Evolutionary conservation across 2,797 vertebrate species (phyloP), one percentile per base, ranked within the genome.

Genomic region (Agapornis canus): DNA sequence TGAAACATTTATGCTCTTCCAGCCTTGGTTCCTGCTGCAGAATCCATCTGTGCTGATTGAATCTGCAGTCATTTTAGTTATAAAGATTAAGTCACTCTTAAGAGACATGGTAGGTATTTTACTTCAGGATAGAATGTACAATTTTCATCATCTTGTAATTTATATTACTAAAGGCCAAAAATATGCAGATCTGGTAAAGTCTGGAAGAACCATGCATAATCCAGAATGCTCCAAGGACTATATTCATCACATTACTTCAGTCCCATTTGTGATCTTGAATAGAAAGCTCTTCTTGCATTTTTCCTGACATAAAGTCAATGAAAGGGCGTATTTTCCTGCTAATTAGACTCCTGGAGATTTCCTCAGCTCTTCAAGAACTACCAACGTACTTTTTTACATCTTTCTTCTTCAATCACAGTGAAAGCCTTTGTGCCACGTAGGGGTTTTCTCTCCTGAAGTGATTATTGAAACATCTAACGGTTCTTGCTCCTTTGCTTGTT

Each of bases 301-400:
- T 73, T 93, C 92, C 93, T 96, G 75, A 91, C 72, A 90, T 82
- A 91, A 93, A 97, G 91, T 93, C 96, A 95, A 89, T 91, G 84
- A 94, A 97, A 95, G 88, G 68, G 85, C 68, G 82, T 87, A 66
- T 97, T 96, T 95, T 92, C 57, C 86, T 93, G 65, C 96, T 97
- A 97, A 97, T 97, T 96, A 96, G 92, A 90, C 90, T 97, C 94
- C 87, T 75, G 68, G 86, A 96, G 91, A 95, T 79, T 96, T 79
- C 73, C 54, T 90, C 85, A 92, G 42, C 42, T 81, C 85, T 94
- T 93, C 84, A 95, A 90, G 77, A 88, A 22, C 80, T 68, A 84
- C 37, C 79, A 89, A 59, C 64, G 3, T 87, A 3, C 9, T 88
- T 83, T 80, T 89, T 86, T 20, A 37, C 45, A 42, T 92, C 94